Base-by-base conservation (phyloP, 2,888 invertebrate genomes). In the Sinhomidia bicolor region DNA sequence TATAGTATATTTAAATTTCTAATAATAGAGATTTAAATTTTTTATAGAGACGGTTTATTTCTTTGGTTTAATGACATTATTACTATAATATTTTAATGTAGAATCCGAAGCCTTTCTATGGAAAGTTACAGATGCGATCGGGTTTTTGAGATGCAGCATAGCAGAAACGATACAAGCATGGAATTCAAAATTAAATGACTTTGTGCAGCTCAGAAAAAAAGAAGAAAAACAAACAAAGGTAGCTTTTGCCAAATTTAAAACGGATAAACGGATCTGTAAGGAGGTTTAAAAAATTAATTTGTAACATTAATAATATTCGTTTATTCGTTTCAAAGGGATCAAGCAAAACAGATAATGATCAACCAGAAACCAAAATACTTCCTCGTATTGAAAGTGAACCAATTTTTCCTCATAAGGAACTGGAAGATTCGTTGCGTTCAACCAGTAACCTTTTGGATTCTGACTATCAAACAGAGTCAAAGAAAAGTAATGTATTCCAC, bases 141-240 rank as follows among this genome's bases (percentile, higher is more conserved):
- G 95, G 7, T 94, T 95, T 92, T 93, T 96, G 20, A 96, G 96
- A 93, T 94, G 95, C 57, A 93, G 95, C 9, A 95, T 97, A 62
- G 95, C 96, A 0, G 96, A 97, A 92, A 95, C 95, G 20, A 96
- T 96, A 12, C 95, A 95, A 29, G 94, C 94, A n/a, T 97, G 97
- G 97, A 96, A 96, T 91, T 93, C 94, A 1, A 93, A 93, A 86
- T 91, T 94, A 68, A 93, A 93, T 85, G 94, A 94, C 93, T 94
- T 93, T 94, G 85, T 93, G 12, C 90, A 92, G 29, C 94, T 92
- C 93, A 94, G 92, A 92, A 94, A 92, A 94, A 95, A 94, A 93
- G 93, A 92, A 91, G 93, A 93, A 84, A 92, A 92, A 62, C 91
- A 91, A 79, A 90, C 91, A 5, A 92, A 91, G 82, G 91, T 90